These are phyloP conservation scores for Melanophora roralis DNA, from an alignment of 2,888 invertebrate species.

Conservation along the genomic window DNA sequence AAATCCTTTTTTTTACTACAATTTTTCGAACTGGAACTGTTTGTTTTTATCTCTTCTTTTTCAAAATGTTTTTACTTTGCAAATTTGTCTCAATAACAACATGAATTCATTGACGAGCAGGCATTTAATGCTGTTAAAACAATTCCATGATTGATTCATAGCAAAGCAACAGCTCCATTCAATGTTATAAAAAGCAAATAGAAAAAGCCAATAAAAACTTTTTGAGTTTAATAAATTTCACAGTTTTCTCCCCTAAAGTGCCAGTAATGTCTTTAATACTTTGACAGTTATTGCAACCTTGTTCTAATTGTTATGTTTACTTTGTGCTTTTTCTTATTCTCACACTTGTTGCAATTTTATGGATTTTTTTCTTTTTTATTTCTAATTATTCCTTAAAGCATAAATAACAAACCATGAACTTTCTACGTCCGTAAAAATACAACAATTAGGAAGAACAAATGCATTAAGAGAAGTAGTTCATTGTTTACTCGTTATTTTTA, in stretches of 20 bases:
- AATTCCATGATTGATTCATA: too few species aligned
- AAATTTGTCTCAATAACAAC: too few species aligned
- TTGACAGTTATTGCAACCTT: constrained; percentile 1
- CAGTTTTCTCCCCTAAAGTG: constrained; percentile 3
- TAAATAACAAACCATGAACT: neutral
- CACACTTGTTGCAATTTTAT: neutral
- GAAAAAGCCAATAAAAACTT: neutral
- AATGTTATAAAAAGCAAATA: neutral
- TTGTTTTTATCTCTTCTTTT: too few species aligned
- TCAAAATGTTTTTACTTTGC: too few species aligned
- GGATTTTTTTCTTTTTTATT: constrained; percentile 6
- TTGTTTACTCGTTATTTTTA: neutral
- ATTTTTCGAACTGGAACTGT: too few species aligned
- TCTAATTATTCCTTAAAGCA: constrained; percentile 11
- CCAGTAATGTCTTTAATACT: neutral
- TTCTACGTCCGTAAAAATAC: neutral
- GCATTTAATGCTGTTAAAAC: too few species aligned
- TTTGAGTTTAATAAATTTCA: neutral
- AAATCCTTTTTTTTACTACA: too few species aligned
- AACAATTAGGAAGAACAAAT: neutral
- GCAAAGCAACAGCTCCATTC: too few species aligned
- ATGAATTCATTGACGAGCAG: too few species aligned
- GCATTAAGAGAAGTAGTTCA: neutral
- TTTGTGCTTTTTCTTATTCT: neutral
- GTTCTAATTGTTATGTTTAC: constrained; percentile 19